Conservation (phyloP, 2,113 vertebrate species). For the Taxidea taxus region DNA sequence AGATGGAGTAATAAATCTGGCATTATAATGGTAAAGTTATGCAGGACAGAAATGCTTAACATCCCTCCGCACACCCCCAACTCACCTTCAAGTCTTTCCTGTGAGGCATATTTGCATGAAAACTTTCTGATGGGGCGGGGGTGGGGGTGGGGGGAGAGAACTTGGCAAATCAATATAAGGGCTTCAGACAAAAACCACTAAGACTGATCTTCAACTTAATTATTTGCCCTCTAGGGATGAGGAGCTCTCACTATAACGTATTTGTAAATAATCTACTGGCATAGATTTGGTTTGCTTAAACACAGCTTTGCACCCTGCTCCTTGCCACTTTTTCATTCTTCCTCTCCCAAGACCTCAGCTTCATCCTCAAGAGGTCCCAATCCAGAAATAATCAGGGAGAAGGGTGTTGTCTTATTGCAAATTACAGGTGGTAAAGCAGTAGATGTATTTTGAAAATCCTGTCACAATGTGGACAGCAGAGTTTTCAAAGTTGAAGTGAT, state of each 20-base stretch:
- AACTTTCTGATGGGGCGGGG: neutral
- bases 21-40: neutral
- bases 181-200: slow-evolving; percentile 49
- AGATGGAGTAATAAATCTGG: neutral
- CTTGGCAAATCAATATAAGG: slow-evolving; percentile 37
- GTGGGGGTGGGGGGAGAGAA: neutral
- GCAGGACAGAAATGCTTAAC: neutral
- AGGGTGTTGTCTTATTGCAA: neutral
- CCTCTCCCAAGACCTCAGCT: neutral
- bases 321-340: neutral
- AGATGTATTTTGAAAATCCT: neutral
- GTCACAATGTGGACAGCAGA: neutral
- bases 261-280: neutral
- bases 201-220: slow-evolving; percentile 29
- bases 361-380: neutral
- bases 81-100: neutral
- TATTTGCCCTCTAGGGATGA: neutral
- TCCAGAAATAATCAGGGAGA: neutral
- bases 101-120: neutral
- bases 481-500: neutral
- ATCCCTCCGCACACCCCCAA: neutral
- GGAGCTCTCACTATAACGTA: neutral
- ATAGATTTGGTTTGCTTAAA: neutral
- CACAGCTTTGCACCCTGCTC: neutral
- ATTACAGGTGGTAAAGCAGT: neutral